phyloP scores from a whole-genome alignment of 2,797 vertebrate species.

The Eremophila alpestris region DNA sequence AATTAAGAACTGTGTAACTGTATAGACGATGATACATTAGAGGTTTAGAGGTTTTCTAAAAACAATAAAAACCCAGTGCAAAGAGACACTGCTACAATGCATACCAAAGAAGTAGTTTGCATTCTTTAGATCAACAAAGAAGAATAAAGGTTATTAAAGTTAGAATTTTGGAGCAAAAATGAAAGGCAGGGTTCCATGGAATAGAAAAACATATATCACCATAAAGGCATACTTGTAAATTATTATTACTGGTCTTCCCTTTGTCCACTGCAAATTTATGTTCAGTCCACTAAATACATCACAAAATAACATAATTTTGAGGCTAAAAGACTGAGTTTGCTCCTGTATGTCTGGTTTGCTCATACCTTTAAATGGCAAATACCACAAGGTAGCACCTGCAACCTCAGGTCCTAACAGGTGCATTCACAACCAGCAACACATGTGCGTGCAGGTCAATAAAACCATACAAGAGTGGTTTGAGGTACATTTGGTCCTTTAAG shows the following conservation, averaged over 20 bases:
- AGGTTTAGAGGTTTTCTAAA: background rate
- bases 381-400: background rate
- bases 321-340: background rate
- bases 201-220: background rate
- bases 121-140: background rate
- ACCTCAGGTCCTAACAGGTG: background rate
- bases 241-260: background rate
- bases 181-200: background rate
- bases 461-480: rapidly evolving
- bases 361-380: background rate
- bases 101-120: background rate
- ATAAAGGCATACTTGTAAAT: background rate
- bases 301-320: background rate
- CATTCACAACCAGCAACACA: background rate
- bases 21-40: background rate
- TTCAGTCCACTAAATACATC: background rate
- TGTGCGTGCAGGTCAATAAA: background rate
- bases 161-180: background rate
- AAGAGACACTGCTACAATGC: background rate
- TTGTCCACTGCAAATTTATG: background rate
- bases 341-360: background rate
- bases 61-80: background rate
- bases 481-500: background rate
- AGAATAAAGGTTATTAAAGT: background rate
- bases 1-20: background rate